Percentiles rank a stretch among this genome's conserved stretches.
These are phyloP conservation scores for Phasia obesa DNA, from an alignment of 2,888 invertebrate species.

Conservation along the genomic window DNA sequence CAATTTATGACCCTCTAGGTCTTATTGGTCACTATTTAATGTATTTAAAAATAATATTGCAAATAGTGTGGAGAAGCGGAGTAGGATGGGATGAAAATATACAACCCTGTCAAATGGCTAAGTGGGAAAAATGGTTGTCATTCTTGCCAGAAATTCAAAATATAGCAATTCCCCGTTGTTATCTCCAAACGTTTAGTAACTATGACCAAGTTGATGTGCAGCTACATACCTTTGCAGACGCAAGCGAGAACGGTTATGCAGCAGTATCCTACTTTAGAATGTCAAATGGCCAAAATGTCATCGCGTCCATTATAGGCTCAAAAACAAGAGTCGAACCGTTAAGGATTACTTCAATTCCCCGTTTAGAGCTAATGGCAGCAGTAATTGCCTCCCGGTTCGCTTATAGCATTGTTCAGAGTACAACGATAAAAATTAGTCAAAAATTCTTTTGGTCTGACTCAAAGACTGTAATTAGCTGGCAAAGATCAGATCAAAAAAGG, in stretches of 20 bases:
- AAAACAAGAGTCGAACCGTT: conserved; percentile 66
- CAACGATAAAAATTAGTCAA: conserved; percentile 28
- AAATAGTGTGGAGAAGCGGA: conserved; percentile 39
- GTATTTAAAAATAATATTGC: conserved; percentile 43
- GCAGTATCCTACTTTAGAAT: conserved; percentile 37
- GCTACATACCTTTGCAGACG: conserved; percentile 46
- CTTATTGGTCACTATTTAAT: conserved; percentile 36
- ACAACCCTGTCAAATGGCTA: conserved; percentile 1
- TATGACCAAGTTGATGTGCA: conserved; percentile 22
- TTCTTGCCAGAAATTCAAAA: conserved; percentile 46
- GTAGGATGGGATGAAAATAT: conserved; percentile 45
- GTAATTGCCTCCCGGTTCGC: conserved; percentile 46
- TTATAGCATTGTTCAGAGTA: conserved; percentile 9
- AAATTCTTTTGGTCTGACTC: conserved; percentile 45
- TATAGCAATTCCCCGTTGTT: conserved; percentile 29
- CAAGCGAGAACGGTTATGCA: conserved; percentile 44
- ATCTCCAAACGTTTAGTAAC: conserved; percentile 29
- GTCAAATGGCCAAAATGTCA: conserved; percentile 12
- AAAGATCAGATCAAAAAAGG: conserved; percentile 27
- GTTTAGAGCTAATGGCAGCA: conserved; percentile 65
- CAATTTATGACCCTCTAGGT: conserved; percentile 55
- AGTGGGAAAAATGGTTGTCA: conserved; percentile 43
- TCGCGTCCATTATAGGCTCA: conserved; percentile 38
- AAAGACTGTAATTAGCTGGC: conserved; percentile 33
- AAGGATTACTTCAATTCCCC: conserved; percentile 60